These are phyloP conservation scores for Macropus fuliginosus DNA, from an alignment of 2,797 vertebrate genomes.

Conservation along the genomic window DNA sequence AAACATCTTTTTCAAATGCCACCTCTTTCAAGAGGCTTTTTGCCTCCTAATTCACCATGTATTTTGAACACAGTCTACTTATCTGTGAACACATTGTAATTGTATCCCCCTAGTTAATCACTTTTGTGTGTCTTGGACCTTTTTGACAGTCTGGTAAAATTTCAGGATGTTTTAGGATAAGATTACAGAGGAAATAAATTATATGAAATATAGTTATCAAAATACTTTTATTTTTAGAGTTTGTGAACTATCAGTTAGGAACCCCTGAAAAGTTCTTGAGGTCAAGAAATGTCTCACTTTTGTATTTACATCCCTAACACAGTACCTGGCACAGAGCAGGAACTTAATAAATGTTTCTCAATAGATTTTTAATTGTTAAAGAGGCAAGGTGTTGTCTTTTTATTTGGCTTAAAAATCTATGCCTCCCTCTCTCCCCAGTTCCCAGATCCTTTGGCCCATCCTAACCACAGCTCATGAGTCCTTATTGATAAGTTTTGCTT, in stretches of 20 bases:
- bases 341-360: background rate
- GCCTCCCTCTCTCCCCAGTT: background rate
- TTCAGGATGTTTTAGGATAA: background rate
- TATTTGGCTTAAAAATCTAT: background rate
- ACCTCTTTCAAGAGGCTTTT: background rate
- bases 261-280: background rate
- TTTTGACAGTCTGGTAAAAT: background rate
- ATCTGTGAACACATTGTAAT: background rate
- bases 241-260: background rate
- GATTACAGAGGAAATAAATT: background rate
- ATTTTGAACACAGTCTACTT: background rate
- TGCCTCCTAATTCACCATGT: background rate
- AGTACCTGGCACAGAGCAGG: background rate
- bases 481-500: background rate
- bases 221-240: background rate
- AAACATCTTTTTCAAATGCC: background rate
- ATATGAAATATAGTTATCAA: background rate
- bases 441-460: background rate
- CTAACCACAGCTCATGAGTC: background rate
- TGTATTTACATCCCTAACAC: background rate
- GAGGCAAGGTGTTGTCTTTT: background rate
- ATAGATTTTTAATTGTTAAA: background rate
- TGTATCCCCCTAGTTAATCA: background rate
- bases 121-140: background rate
- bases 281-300: background rate